Base-by-base conservation (phyloP, 2,113 vertebrate species). In the Balaeniceps rex region DNA sequence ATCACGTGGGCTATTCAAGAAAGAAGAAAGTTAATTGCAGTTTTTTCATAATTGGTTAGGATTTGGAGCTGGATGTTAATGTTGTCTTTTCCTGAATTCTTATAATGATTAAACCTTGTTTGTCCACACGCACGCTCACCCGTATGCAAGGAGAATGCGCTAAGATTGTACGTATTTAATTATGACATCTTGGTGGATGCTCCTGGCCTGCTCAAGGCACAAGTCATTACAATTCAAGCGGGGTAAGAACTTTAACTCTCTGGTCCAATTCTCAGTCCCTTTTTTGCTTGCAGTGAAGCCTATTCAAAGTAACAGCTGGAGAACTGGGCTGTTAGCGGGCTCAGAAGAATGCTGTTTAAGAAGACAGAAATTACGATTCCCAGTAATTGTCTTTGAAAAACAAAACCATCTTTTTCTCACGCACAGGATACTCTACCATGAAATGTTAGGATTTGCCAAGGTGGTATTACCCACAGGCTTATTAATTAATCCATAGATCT, bases 401-500 rank as follows among this genome's bases (percentile, higher is more conserved):
- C 6, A 47, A 76, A 71, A 1, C 13, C 24, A 22, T 40, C 4
- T 40, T 47, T 36, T 72, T 65, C 24, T 93, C 65, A 52, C 9
- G 38, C 38, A 28, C 12, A 49, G 75, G 69, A 38, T 77, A n/a
- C 65, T 93, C 69, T 84, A 52, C 10, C n/a, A 75, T 74, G 57
- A 75, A 96, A 79, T 83, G 57, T 85, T 54, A 52, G 82, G 81
- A 70, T 90, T 31, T 91, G 70, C 44, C 58, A 91, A 82, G 46
- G 78, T 87, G 90, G 36, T 94, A 71, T 97, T 97, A 94, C 84
- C 63, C 78, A 88, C 57, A 49, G 11, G 16, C 34, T 77, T 92
- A 88, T 95, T 96, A 97, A 97, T 97, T 97, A 97, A 97, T 84
- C 92, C 91, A 90, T 91, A 96, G 44, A 90, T 95, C 77, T 94